A percentile compares a stretch with the other conserved stretches of the same genome.
Conservation (phyloP, 1,140 invertebrate genomes). For the Stratiolaelaps scimitus region DNA sequence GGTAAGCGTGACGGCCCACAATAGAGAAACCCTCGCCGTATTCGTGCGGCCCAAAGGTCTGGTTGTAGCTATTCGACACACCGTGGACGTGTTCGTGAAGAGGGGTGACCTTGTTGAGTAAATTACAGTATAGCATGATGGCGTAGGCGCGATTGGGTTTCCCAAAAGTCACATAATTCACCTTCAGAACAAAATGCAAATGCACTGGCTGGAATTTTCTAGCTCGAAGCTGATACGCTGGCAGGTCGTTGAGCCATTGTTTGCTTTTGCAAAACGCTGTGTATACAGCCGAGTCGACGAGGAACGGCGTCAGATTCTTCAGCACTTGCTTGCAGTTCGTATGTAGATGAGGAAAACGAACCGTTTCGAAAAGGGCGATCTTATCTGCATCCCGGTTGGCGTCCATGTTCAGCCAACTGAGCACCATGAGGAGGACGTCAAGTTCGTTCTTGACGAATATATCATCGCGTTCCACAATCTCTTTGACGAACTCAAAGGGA, state of each 20-base stretch:
- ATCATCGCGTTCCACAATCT: conserved; percentile 6
- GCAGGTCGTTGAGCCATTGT: conserved; percentile 3
- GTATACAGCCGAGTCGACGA: conserved; percentile 14
- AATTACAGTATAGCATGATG: conserved; percentile 6
- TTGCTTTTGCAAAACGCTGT: conserved; percentile 11
- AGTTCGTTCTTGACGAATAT: conserved; percentile 24
- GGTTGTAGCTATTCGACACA: not conserved
- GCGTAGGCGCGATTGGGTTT: conserved; percentile 18
- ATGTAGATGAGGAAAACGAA: conserved; percentile 18
- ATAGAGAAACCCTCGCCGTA: conserved; percentile 19
- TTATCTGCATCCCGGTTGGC: not conserved
- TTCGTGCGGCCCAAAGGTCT: conserved; percentile 11
- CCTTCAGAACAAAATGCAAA: conserved; percentile 19
- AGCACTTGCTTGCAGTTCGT: conserved; percentile 18
- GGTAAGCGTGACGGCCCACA: not conserved
- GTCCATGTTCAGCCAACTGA: conserved; percentile 18
- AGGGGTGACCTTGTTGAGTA: not conserved
- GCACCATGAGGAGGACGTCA: conserved; percentile 1
- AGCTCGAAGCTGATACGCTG: not conserved
- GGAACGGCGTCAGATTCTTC: conserved; percentile 4
- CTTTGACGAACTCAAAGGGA: conserved; percentile 18
- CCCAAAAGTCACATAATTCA: conserved; percentile 13
- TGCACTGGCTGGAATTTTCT: conserved; percentile 18
- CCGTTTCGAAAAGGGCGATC: conserved; percentile 10
- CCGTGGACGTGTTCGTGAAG: conserved; percentile 17